Percentiles rank a stretch among this genome's conserved stretches.
phyloP scores from a whole-genome alignment of 2,113 vertebrate genomes.

The Ranitomeya imitator region DNA sequence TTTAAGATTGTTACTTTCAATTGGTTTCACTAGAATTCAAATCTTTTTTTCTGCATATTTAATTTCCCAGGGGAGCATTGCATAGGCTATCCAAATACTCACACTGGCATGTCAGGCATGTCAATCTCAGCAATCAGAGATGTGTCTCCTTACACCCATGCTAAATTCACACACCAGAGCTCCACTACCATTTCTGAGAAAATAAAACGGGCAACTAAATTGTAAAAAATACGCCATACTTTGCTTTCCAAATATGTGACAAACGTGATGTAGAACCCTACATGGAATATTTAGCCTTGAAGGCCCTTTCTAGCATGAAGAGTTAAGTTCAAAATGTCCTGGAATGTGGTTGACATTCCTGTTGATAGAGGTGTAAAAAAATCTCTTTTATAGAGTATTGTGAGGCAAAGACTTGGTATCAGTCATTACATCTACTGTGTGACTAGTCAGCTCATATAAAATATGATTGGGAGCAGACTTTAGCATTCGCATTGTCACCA shows the following conservation, averaged over 20 bases:
- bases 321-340: neutral
- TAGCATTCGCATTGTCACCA: slow-evolving; percentile 57
- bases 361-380: neutral
- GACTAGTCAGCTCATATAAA: slow-evolving; percentile 21
- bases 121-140: no score
- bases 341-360: neutral
- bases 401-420: neutral
- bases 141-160: no score
- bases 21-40: no score
- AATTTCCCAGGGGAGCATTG: no score
- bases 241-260: no score
- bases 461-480: slow-evolving; percentile 56
- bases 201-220: neutral
- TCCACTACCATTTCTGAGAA: neutral
- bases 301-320: neutral
- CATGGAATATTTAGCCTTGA: neutral
- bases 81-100: no score
- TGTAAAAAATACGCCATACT: neutral
- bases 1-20: no score
- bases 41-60: no score
- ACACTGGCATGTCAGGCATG: no score
- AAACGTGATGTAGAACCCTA: no score
- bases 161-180: no score
- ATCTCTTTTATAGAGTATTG: neutral
- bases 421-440: neutral